These are phyloP conservation scores for Eubucco bourcierii DNA, from an alignment of 2,113 vertebrate genomes.

Conservation along the genomic window DNA sequence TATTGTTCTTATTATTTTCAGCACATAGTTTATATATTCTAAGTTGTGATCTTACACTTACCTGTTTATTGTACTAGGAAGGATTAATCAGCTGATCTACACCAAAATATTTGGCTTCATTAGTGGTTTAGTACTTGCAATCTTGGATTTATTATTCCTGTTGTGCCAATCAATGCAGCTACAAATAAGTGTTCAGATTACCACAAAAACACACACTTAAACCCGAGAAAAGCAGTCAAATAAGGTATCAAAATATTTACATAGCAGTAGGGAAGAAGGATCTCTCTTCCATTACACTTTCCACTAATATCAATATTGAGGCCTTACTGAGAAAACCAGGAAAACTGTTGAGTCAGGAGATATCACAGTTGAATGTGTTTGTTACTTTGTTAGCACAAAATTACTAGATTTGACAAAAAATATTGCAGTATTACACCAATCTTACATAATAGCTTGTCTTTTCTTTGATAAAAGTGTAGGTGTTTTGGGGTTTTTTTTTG, in stretches of 20 bases:
- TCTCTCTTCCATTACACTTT: background rate
- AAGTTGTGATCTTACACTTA: background rate
- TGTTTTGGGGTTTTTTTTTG: background rate
- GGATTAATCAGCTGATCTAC: constrained; percentile 3
- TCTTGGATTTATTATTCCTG: constrained; percentile 1
- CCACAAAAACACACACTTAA: background rate
- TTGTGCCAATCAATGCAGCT: background rate
- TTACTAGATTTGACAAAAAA: background rate
- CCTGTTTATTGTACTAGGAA: background rate
- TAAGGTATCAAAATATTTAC: constrained; percentile 26
- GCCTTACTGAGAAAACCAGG: background rate
- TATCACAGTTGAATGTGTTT: background rate
- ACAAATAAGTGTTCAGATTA: background rate
- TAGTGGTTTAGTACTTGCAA: background rate
- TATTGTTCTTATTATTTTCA: background rate
- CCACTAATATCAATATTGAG: background rate
- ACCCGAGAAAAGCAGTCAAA: constrained; percentile 8
- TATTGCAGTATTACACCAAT: background rate
- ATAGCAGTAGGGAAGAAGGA: background rate
- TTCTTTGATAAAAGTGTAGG: background rate
- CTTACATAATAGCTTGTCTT: background rate
- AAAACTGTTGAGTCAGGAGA: constrained; percentile 7
- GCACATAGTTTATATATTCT: too few relatives aligned
- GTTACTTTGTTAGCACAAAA: background rate
- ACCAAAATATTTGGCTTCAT: background rate